Evolutionary conservation across 2,113 vertebrate genomes (phyloP), one percentile per base, ranked within the genome.

Genomic region (Rhegmatorhina hoffmannsi): DNA sequence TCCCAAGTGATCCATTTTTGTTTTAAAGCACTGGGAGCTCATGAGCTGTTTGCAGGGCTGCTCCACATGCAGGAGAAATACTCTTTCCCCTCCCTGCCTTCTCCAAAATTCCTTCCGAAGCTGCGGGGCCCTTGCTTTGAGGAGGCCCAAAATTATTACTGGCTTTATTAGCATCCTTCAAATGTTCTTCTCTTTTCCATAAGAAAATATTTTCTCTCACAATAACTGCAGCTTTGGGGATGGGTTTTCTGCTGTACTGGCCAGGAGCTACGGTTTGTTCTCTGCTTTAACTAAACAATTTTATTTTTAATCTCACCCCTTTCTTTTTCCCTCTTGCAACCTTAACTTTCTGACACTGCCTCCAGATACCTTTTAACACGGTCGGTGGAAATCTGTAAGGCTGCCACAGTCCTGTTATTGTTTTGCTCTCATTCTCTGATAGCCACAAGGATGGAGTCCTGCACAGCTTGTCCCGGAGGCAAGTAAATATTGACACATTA

Each of bases 401-500:
- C 87, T 96, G 94, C 93, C 93, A 95, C 4, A 8, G 40, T 50
- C 80, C 76, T 97, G 94, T 97, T 97, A 96, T 97, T 96, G 92
- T 97, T 97, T 97, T 96, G 92, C 90, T 96, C 95, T 92, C 94
- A 84, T 95, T 94, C 94, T 77, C 94, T 90, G 92, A 97, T 92
- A 96, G 86, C 94, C 89, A 75, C 86, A 89, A 94, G 91, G 95
- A 96, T 89, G 84, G 94, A 95, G 93, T 95, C 92, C 90, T 93
- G 91, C 75, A 78, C 93, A 93, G 91, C 94, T 96, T 94, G 92
- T 96, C 90, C 91, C 9, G 0, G 86, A 94, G 94, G 96, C 94
- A 84, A 95, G 85, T 93, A 96, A 97, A 97, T 96, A 96, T 97
- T 97, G 94, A 94, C 93, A 67, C 81, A 95, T 84, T 94, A 90